Percentiles rank a stretch among this genome's conserved stretches.
These are phyloP conservation scores for Anthonomus grandis DNA, from an alignment of 1,140 invertebrate genomes.

Conservation along the genomic window DNA sequence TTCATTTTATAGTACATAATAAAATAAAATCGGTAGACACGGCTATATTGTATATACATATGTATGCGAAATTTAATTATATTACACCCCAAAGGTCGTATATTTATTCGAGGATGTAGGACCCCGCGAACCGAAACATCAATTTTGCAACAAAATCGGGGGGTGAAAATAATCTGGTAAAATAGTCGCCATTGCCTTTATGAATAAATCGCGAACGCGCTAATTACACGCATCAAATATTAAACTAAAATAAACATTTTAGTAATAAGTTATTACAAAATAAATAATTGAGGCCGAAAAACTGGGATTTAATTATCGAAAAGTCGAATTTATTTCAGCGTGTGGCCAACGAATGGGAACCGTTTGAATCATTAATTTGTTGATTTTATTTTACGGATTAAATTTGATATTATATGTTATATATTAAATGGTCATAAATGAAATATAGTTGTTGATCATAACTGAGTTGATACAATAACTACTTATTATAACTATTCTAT, in stretches of 20 bases:
- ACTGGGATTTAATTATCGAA: slow-evolving; percentile 21
- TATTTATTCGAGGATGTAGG: slow-evolving; percentile 8
- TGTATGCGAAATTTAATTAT: slow-evolving; percentile 1
- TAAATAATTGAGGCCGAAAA: slow-evolving; percentile 22
- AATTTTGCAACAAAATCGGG: slow-evolving; percentile 12
- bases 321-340: slow-evolving; percentile 19
- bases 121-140: slow-evolving; percentile 3
- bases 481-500: no score
- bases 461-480: no score
- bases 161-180: slow-evolving; percentile 19
- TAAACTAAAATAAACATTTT: slow-evolving; percentile 24
- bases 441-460: no score
- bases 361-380: slow-evolving; percentile 6
- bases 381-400: no score
- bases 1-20: no score
- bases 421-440: no score
- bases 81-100: slow-evolving; percentile 5
- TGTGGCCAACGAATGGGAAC: slow-evolving; percentile 10
- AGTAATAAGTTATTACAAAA: slow-evolving; percentile 25
- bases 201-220: slow-evolving; percentile 18
- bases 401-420: no score
- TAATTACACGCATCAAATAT: slow-evolving; percentile 25
- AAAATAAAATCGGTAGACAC: no score
- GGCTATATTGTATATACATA: background rate
- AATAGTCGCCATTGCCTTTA: slow-evolving; percentile 13